Evolutionary conservation across 2,113 vertebrate species (phyloP).

Genomic region (Paraplagusia blochii): DNA sequence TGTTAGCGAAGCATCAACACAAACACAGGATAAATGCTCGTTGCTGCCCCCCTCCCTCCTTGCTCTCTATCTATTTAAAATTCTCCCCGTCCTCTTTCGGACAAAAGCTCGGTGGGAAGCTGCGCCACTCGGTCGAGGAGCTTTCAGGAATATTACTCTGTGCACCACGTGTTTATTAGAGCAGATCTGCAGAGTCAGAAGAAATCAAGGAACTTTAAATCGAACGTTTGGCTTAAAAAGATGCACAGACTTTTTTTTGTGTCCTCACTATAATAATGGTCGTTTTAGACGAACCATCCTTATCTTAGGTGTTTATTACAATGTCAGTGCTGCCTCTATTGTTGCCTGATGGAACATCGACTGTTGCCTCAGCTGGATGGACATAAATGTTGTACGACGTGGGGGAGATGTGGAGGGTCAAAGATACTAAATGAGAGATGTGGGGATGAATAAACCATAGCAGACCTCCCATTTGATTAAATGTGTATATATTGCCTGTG

Average conservation of each 20-base stretch:
- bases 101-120: slow-evolving; percentile 70
- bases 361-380: background rate
- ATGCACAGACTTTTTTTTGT: slow-evolving; percentile 19
- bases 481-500: slow-evolving; percentile 8
- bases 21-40: slow-evolving; percentile 34
- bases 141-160: slow-evolving; percentile 73
- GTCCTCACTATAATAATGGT: background rate
- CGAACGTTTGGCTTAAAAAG: slow-evolving; percentile 24
- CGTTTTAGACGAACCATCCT: background rate
- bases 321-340: background rate
- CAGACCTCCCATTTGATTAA: slow-evolving; percentile 44
- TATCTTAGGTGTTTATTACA: background rate
- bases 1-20: slow-evolving; percentile 21
- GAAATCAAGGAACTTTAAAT: slow-evolving; percentile 34
- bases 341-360: background rate
- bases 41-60: slow-evolving; percentile 47
- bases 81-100: slow-evolving; percentile 48
- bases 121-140: slow-evolving; percentile 42
- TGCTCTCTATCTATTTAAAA: slow-evolving; percentile 61
- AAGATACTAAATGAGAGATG: slow-evolving; percentile 14
- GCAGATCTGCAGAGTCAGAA: slow-evolving; percentile 59
- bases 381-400: slow-evolving; percentile 19
- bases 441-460: slow-evolving; percentile 66
- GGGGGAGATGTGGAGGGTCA: slow-evolving; percentile 40
- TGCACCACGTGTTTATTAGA: slow-evolving; percentile 40